These are phyloP conservation scores for Pluvialis apricaria DNA, from an alignment of 2,113 vertebrate genomes.

Conservation along the genomic window DNA sequence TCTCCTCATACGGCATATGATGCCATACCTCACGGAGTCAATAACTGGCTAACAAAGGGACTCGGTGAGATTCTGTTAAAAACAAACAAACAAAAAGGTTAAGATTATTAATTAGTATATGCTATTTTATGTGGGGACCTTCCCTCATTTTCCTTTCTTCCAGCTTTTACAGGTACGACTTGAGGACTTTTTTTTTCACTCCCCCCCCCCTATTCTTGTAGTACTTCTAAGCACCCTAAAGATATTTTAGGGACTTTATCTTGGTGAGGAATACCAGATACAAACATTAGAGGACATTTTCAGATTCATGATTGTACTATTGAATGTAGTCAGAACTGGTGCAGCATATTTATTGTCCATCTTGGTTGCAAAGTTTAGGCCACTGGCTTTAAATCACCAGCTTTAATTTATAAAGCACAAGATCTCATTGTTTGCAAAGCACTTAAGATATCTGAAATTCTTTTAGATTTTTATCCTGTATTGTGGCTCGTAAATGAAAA, in stretches of 20 bases:
- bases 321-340: not conserved
- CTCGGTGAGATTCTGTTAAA: conserved; percentile 72
- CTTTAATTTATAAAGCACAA: not conserved
- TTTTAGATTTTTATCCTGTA: not conserved
- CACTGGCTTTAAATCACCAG: not conserved
- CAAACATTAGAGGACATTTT: not conserved
- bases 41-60: conserved; percentile 85
- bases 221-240: not conserved
- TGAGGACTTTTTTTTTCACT: not conserved
- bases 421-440: not conserved
- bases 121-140: not conserved
- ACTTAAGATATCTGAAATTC: not conserved
- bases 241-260: not conserved
- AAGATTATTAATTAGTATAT: not conserved
- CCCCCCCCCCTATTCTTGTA: not conserved
- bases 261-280: not conserved
- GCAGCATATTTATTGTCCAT: not conserved
- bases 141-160: not conserved
- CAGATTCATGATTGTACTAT: not conserved
- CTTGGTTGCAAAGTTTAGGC: not conserved
- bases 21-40: conserved; percentile 84
- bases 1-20: conserved; percentile 93
- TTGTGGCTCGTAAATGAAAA: not conserved
- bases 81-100: not conserved
- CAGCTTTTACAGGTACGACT: not conserved